Evolutionary conservation across 2,113 vertebrate genomes (phyloP).

Genomic region (Oncorhynchus mykiss): DNA sequence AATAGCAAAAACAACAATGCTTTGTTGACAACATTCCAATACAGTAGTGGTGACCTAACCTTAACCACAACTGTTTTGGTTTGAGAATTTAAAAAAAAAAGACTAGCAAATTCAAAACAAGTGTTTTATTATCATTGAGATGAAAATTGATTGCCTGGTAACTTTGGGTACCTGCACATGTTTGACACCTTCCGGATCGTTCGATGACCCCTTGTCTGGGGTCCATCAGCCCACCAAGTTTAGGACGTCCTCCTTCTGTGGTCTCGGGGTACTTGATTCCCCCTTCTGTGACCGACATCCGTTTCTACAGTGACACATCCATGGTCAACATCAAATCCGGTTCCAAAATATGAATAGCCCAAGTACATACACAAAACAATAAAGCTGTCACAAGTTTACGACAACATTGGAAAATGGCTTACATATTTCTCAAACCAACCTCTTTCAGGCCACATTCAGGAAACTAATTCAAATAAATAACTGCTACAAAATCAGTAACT

Average conservation of each 20-base stretch:
- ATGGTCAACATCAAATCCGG: slow-evolving; percentile 1
- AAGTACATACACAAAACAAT: neutral
- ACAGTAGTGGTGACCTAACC: neutral
- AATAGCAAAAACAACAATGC: neutral
- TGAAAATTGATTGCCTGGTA: too few species aligned
- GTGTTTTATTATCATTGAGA: too few species aligned
- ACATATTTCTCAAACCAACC: too few species aligned
- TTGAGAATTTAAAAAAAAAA: too few species aligned
- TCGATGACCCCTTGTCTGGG: slow-evolving; percentile 94
- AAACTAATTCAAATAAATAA: too few species aligned
- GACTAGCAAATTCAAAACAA: too few species aligned
- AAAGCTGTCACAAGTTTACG: too few species aligned
- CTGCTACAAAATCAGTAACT: too few species aligned
- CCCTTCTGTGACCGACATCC: slow-evolving; percentile 93
- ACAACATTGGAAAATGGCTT: too few species aligned
- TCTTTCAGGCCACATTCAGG: too few species aligned
- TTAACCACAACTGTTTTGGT: neutral
- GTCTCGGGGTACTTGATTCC: slow-evolving; percentile 96
- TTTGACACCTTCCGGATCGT: slow-evolving; percentile 88
- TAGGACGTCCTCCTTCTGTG: slow-evolving; percentile 92
- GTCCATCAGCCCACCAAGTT: slow-evolving; percentile 94
- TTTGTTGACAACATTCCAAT: neutral
- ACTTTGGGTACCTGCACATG: slow-evolving; percentile 83
- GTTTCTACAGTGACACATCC: slow-evolving; percentile 75
- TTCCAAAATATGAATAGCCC: neutral